phyloP scores from a whole-genome alignment of 2,888 invertebrate species.

The Harmothoe impar region DNA sequence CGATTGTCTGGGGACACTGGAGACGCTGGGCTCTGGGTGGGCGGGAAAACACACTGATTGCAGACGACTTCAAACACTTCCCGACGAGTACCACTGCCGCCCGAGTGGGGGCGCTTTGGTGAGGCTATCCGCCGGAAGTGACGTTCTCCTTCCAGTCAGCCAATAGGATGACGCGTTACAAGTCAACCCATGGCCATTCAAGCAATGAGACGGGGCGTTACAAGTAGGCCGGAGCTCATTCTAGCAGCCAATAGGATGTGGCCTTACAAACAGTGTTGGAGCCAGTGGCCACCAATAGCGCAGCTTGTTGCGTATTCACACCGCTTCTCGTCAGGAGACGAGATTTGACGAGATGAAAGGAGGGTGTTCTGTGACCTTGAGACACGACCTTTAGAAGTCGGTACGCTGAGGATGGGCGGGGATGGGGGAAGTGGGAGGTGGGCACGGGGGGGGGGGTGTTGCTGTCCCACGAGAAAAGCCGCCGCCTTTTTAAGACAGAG shows the following conservation, averaged over 20 bases:
- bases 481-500: too few relatives aligned
- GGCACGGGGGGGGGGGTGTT: too few relatives aligned
- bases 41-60: constrained; percentile 33
- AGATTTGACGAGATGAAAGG: constrained; percentile 3
- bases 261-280: neutral
- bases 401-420: neutral
- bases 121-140: neutral
- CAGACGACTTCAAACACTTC: constrained; percentile 10
- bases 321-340: neutral
- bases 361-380: neutral
- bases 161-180: neutral
- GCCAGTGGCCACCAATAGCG: neutral
- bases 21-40: neutral
- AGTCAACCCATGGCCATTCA: neutral
- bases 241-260: neutral
- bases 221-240: neutral
- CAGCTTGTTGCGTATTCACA: constrained; percentile 25
- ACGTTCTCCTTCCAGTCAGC: neutral
- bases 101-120: neutral
- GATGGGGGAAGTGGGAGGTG: too few relatives aligned
- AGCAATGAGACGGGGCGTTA: constrained; percentile 6
- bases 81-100: neutral
- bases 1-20: neutral
- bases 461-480: too few relatives aligned
- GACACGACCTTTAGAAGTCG: neutral